These are phyloP conservation scores for Cerceris ruficornis DNA, from an alignment of 2,888 invertebrate genomes.

Conservation along the genomic window DNA sequence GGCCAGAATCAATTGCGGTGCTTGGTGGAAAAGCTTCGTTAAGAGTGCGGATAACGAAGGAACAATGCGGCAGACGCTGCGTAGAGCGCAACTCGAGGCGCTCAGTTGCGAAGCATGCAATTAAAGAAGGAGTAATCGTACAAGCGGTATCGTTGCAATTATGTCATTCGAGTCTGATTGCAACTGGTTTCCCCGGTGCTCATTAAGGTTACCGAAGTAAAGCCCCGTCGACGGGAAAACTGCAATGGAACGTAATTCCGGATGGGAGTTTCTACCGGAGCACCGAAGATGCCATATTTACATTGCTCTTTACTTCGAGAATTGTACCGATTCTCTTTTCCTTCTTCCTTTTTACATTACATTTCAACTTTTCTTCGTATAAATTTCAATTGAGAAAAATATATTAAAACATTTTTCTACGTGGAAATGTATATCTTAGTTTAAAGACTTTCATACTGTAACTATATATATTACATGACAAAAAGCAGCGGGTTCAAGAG, in stretches of 20 bases:
- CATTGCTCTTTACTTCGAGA: no score
- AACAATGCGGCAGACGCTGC: slow-evolving; percentile 51
- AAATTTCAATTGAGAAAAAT: no score
- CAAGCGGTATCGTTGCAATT: slow-evolving; percentile 44
- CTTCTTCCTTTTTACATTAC: no score
- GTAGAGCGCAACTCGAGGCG: slow-evolving; percentile 21
- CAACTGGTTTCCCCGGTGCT: slow-evolving; percentile 69
- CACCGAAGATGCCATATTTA: no score
- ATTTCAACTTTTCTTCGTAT: no score
- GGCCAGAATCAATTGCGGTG: slow-evolving; percentile 45
- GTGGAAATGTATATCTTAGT: no score
- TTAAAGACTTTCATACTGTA: no score
- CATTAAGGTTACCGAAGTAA: slow-evolving; percentile 60
- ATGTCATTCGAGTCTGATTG: slow-evolving; percentile 68
- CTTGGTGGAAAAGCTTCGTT: slow-evolving; percentile 53
- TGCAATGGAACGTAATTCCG: slow-evolving; percentile 11
- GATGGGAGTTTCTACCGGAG: background rate
- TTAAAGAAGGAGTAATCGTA: slow-evolving; percentile 43
- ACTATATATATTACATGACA: no score
- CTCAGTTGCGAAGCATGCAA: slow-evolving; percentile 22
- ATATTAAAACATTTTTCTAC: no score
- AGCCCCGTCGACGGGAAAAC: background rate
- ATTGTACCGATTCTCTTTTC: no score
- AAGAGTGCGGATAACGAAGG: slow-evolving; percentile 64
- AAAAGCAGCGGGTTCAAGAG: no score